Evolutionary conservation across 2,797 vertebrate species (phyloP).

Genomic region (Siniperca undulata): DNA sequence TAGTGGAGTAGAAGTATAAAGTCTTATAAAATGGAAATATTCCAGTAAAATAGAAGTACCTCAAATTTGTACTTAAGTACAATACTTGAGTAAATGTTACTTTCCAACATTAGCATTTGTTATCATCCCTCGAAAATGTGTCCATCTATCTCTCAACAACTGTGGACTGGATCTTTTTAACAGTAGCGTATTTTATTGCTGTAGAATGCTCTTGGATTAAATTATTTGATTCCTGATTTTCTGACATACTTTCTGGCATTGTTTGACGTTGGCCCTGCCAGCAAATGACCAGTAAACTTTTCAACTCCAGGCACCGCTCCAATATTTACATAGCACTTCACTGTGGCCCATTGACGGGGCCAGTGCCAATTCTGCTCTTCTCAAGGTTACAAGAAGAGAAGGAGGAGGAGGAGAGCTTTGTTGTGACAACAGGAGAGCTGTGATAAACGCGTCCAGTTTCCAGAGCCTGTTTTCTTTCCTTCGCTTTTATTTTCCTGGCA

Average conservation of each 20-base stretch:
- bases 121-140: not conserved
- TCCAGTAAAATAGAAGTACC: not conserved
- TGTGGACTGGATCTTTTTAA: not conserved
- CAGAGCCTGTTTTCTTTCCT: constrained; percentile 5
- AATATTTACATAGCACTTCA: constrained; percentile 38
- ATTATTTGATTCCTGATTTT: constrained; percentile 9
- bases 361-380: constrained; percentile 1
- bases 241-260: constrained; percentile 46
- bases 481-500: constrained; percentile 31
- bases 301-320: constrained; percentile 28
- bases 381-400: constrained; percentile 16
- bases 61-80: not conserved
- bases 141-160: not conserved
- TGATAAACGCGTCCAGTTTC: constrained; percentile 15
- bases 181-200: not conserved
- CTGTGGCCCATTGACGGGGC: constrained; percentile 15
- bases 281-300: constrained; percentile 32
- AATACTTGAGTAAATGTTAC: not conserved
- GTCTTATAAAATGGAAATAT: not conserved
- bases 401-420: not conserved
- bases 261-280: constrained; percentile 15
- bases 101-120: not conserved
- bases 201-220: constrained; percentile 6
- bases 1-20: not conserved
- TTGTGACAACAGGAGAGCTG: constrained; percentile 10